Percentiles rank a stretch among this genome's conserved stretches.
These are phyloP conservation scores for Corythornis madagascariensis DNA, from an alignment of 2,113 vertebrate genomes.

Conservation along the genomic window DNA sequence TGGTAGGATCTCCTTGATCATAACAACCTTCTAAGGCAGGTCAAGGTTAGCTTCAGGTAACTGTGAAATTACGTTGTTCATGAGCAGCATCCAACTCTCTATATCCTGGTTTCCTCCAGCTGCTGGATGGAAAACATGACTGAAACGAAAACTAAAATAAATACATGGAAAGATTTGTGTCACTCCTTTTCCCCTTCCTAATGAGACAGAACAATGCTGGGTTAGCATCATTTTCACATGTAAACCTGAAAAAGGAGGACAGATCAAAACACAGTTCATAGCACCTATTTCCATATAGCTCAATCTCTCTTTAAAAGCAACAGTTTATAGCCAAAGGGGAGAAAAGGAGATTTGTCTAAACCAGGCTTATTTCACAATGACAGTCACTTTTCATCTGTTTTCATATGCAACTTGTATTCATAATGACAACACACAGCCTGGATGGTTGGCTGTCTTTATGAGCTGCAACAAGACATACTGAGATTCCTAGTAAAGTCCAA, in stretches of 20 bases:
- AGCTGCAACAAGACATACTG: background rate
- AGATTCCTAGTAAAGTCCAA: background rate
- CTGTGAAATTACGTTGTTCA: background rate
- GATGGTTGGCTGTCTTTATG: background rate
- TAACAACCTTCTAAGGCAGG: background rate
- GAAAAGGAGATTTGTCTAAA: background rate
- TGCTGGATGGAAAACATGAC: background rate
- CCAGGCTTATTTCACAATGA: background rate
- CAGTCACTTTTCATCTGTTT: background rate
- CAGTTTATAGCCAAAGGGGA: background rate
- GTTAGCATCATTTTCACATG: background rate
- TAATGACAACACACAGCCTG: background rate
- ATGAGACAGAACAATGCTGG: conserved; percentile 7
- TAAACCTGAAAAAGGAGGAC: background rate
- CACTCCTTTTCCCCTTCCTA: conserved; percentile 14
- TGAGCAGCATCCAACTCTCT: background rate
- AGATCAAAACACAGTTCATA: background rate
- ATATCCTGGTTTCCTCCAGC: background rate
- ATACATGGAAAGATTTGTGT: conserved; percentile 9
- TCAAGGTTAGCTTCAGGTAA: conserved; percentile 23
- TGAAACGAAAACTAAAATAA: conserved; percentile 10
- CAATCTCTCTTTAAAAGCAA: background rate
- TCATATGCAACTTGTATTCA: background rate
- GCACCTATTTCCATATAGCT: background rate
- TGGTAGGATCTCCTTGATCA: background rate